These are phyloP conservation scores for Chrysemys picta DNA, from an alignment of 2,113 vertebrate species.

Conservation along the genomic window DNA sequence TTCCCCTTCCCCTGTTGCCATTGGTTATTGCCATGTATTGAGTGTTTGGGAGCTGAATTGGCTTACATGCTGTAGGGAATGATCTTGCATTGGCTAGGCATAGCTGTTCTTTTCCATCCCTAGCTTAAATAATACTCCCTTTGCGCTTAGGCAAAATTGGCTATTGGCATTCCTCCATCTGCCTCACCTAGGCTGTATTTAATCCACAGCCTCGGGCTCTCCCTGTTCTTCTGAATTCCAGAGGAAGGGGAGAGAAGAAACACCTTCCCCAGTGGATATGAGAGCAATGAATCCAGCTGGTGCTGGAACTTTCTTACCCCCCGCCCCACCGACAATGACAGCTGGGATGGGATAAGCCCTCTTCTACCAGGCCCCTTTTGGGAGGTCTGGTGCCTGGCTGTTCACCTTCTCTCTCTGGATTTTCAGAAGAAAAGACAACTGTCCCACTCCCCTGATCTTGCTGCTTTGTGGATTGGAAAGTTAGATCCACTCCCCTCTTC, in stretches of 20 bases:
- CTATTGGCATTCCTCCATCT: background rate
- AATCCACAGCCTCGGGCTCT: background rate
- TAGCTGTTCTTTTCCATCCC: background rate
- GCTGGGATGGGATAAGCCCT: background rate
- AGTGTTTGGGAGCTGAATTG: background rate
- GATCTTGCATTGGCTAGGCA: background rate
- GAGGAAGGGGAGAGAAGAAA: background rate
- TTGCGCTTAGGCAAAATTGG: background rate
- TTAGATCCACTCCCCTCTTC: background rate
- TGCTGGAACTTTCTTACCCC: background rate
- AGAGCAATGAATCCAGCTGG: accelerated
- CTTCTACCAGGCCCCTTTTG: background rate
- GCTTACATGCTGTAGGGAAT: background rate
- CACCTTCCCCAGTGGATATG: background rate
- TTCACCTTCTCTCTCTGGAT: accelerated
- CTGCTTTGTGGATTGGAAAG: background rate
- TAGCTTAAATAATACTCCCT: background rate
- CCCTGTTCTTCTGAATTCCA: background rate
- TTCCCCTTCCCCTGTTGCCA: background rate
- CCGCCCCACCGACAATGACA: background rate
- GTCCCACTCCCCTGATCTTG: background rate
- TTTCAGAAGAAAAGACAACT: background rate
- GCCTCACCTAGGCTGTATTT: background rate
- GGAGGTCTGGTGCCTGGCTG: background rate
- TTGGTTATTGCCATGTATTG: background rate